Evolutionary conservation across 2,113 vertebrate species (phyloP), one percentile per base, ranked within the genome.

Genomic region (Sturnus vulgaris): DNA sequence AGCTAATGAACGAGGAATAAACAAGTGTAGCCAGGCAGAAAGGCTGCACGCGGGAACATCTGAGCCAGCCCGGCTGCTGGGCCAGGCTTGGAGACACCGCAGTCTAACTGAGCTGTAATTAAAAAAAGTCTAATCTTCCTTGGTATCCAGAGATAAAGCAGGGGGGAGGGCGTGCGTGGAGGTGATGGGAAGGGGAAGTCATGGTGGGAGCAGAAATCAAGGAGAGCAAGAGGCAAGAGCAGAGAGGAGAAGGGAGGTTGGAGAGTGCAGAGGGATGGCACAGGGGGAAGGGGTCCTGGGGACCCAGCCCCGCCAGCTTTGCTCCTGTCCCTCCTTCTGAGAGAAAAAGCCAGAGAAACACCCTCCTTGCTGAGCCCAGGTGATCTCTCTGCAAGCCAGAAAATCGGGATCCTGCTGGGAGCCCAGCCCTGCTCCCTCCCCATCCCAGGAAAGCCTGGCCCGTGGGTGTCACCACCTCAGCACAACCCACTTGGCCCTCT

Each of bases 1-100:
- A 93, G 92, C 92, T 95, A 97, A 97, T 96, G 97, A 96, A 96
- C 17, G 71, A 91, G 92, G 79, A 93, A 96, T 96, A 94, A 97
- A 92, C 92, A 93, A 88, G 92, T 46, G 96, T 88, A 97, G 70
- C 95, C 93, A 95, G 88, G 97, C 96, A 97, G 95, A 96, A 97
- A 96, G 94, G 83, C 80, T 68, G 88, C 50, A 28, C 13, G 22
- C 72, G 10, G 31, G 20, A 69, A 83, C 96, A 83, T 89, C 88
- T 91, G 90, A 97, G 93, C 82, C 95, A 65, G 40, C 12, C 15
- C 1, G 17, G 90, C 95, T 80, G 42, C 63, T 10, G 25, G 93
- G 90, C 52, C 3, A 44, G 73, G 86, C 94, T 31, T 2, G 60
- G 88, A 91, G 91, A 86, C 82, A 73, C 71, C 30, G 13, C 42